phyloP scores from a whole-genome alignment of 1,140 invertebrate genomes.

The Pinna nobilis region DNA sequence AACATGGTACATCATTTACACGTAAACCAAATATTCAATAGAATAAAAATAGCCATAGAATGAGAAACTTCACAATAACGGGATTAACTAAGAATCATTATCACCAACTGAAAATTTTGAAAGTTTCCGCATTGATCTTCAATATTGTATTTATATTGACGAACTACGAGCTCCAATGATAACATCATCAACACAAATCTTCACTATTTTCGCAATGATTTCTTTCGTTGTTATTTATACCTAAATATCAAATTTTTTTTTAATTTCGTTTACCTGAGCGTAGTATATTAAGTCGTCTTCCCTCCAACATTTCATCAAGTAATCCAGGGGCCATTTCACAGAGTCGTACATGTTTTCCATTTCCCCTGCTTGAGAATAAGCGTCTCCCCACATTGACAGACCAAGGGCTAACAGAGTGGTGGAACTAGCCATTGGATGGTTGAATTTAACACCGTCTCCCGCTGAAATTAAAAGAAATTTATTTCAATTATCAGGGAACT shows the following conservation, averaged over 20 bases:
- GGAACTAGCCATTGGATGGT: slow-evolving; percentile 79
- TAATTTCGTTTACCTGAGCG: slow-evolving; percentile 40
- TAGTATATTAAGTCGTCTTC: slow-evolving; percentile 33
- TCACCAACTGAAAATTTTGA: too few species aligned
- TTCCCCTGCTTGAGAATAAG: slow-evolving; percentile 74
- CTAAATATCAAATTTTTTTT: too few species aligned
- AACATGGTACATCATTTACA: too few species aligned
- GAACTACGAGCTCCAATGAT: too few species aligned
- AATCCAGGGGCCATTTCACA: slow-evolving; percentile 78
- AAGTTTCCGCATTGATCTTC: too few species aligned
- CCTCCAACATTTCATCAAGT: slow-evolving; percentile 77
- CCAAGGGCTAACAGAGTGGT: slow-evolving; percentile 80
- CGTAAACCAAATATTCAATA: too few species aligned
- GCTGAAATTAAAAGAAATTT: slow-evolving; percentile 14
- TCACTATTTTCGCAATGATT: not conserved
- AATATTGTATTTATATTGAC: too few species aligned
- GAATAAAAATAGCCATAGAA: too few species aligned
- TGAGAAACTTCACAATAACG: too few species aligned
- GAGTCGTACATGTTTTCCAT: slow-evolving; percentile 72
- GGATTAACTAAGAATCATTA: too few species aligned
- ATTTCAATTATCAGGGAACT: too few species aligned
- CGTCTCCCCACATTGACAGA: slow-evolving; percentile 76
- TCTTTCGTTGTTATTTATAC: not conserved
- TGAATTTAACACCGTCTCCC: slow-evolving; percentile 80
- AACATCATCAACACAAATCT: too few species aligned